phyloP scores from a whole-genome alignment of 1,140 invertebrate genomes.

The Magallana ariakensis region DNA sequence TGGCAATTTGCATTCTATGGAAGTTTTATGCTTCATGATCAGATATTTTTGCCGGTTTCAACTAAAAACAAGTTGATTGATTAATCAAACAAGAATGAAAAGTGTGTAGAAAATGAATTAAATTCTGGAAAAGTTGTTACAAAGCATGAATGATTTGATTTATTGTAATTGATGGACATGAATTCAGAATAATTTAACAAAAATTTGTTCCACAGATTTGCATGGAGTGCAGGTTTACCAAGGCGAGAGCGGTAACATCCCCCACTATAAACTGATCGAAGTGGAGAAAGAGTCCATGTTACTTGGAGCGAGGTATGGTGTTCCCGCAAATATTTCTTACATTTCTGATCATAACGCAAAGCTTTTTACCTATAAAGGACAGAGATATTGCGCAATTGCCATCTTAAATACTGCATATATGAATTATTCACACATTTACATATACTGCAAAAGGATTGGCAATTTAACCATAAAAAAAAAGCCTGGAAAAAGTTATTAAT shows the following conservation, averaged over 20 bases:
- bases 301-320: conserved; percentile 47
- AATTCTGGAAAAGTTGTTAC: conserved; percentile 10
- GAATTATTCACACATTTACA: not conserved
- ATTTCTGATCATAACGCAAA: not conserved
- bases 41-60: no score
- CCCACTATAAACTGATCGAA: conserved; percentile 44
- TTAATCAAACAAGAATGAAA: not conserved
- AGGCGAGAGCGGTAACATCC: conserved; percentile 12
- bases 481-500: not conserved
- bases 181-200: not conserved
- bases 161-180: conserved; percentile 16
- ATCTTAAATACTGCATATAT: not conserved
- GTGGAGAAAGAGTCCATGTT: conserved; percentile 45
- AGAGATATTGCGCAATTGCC: no score
- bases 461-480: not conserved
- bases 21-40: no score
- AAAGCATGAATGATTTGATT: conserved; percentile 29
- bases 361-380: no score
- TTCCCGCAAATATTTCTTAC: not conserved
- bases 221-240: conserved; percentile 33
- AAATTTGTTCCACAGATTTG: conserved; percentile 41
- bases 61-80: conserved; percentile 29
- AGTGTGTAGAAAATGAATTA: conserved; percentile 33
- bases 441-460: not conserved
- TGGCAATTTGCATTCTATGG: no score